A percentile compares a stretch with the other conserved stretches of the same genome.
phyloP scores from a whole-genome alignment of 2,113 vertebrate genomes.

The Anguilla rostrata region DNA sequence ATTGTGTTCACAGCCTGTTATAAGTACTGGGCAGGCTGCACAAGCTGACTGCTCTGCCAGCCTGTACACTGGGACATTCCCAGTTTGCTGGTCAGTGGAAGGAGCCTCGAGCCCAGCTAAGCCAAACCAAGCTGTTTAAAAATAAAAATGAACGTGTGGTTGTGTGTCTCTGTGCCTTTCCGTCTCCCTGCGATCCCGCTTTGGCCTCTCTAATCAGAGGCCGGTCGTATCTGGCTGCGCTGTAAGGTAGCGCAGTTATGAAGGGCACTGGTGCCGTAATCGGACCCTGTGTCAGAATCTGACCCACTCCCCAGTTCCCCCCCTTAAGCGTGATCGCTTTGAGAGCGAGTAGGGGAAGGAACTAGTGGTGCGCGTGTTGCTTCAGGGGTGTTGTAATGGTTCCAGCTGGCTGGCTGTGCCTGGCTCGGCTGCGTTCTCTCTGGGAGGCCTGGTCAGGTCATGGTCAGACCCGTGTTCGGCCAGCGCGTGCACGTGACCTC shows the following conservation, averaged over 20 bases:
- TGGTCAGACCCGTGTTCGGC: neutral
- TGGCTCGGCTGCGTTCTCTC: neutral
- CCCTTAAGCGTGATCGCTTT: neutral
- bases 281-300: neutral
- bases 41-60: neutral
- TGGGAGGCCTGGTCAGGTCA: neutral
- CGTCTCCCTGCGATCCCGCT: neutral
- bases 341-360: neutral
- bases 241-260: neutral
- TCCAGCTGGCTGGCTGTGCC: neutral
- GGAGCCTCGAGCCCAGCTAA: too few relatives aligned
- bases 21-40: neutral
- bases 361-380: neutral
- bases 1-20: neutral
- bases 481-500: neutral
- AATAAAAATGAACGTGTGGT: too few relatives aligned
- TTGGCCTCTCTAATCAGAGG: neutral
- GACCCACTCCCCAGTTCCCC: neutral
- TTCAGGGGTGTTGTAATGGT: neutral
- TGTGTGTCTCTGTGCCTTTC: neutral
- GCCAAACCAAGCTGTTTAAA: too few relatives aligned
- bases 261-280: neutral
- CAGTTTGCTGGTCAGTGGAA: neutral
- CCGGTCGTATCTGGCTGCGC: conserved; percentile 20
- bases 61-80: neutral